Evolutionary conservation across 2,888 invertebrate species (phyloP), one percentile per base, ranked within the genome.

Genomic region (Lypha dubia): DNA sequence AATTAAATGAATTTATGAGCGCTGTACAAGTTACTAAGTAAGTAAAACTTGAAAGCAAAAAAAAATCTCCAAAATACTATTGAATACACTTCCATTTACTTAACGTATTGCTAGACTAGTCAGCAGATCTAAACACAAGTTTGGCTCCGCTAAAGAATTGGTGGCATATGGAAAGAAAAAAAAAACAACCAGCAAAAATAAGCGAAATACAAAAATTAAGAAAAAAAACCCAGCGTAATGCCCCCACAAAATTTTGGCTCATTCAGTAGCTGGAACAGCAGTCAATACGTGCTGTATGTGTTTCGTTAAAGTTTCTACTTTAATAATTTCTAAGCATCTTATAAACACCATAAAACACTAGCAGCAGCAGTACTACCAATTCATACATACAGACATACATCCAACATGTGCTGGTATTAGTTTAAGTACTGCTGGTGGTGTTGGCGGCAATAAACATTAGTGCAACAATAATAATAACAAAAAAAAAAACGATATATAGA

Each of bases 1-100:
- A 87, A 87, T 87, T 87, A 87, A 86, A 86, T 87, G 86, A 87
- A 85, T 87, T 87, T 86, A 86, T 86, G 86, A 82, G 84, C n/a
- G n/a, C 79, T 73, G 46, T 62, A 56, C 84, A 75, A 81, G 62
- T 80, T 73, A 76, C 80, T 70, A 63, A 76, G 63, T 65, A 60
- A 58, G 71, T 46, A 65, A 41, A 63, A 79, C 46, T 71, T n/a
- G 17, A 24, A 22, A 46, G 41, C 35, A 49, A n/a, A 67, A 74
- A 79, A 76, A 65, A 53, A 67, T 35, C 9, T 13, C 3, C 17
- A 63, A 62, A 68, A 60, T 71, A 65, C 73, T 73, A 71, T 82
- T 77, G 49, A 60, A 49, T 74, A 74, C n/a, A n/a, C 60, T 81
- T 62, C 35, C 74, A 82, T 63, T 79, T 67, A 71, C 49, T 81